Evolutionary conservation across 2,888 invertebrate species (phyloP).

Genomic region (Caenorhabditis sp.): DNA sequence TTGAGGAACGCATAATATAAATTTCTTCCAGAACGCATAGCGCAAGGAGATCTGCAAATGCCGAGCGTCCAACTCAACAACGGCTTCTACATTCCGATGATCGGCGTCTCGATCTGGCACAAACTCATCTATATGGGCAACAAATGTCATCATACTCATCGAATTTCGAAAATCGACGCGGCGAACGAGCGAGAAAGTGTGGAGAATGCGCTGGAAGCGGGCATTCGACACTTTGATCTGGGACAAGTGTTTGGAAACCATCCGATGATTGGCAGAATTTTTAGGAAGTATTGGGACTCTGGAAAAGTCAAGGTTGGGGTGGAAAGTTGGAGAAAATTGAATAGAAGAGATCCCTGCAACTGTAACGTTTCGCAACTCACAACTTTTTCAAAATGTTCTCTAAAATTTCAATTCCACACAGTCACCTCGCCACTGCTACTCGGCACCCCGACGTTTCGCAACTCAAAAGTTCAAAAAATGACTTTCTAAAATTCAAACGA

Average conservation of each 20-base stretch:
- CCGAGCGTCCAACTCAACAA: not conserved
- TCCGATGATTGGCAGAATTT: conserved; percentile 83
- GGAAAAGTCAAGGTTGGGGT: conserved; percentile 78
- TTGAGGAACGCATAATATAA: too few species aligned
- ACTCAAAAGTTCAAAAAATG: too few species aligned
- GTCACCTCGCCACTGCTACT: too few species aligned
- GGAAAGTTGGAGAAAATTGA: too few species aligned
- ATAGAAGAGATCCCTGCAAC: too few species aligned
- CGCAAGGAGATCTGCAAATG: not conserved
- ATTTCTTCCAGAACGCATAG: too few species aligned
- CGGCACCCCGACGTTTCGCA: too few species aligned
- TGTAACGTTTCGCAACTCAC: too few species aligned
- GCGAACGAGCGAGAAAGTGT: conserved; percentile 65
- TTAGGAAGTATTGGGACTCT: conserved; percentile 73
- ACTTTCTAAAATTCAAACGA: too few species aligned
- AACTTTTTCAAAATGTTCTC: too few species aligned
- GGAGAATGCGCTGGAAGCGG: conserved; percentile 76
- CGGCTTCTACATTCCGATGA: not conserved
- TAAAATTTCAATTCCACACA: too few species aligned
- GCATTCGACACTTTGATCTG: conserved; percentile 84
- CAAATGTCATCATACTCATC: conserved; percentile 71
- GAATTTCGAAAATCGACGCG: conserved; percentile 65
- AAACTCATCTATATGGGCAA: not conserved
- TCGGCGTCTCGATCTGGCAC: conserved; percentile 19
- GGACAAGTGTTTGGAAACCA: conserved; percentile 84